A percentile compares a stretch with the other conserved stretches of the same genome.
These are phyloP conservation scores for Podilymbus podiceps DNA, from an alignment of 2,113 vertebrate species.

Conservation along the genomic window DNA sequence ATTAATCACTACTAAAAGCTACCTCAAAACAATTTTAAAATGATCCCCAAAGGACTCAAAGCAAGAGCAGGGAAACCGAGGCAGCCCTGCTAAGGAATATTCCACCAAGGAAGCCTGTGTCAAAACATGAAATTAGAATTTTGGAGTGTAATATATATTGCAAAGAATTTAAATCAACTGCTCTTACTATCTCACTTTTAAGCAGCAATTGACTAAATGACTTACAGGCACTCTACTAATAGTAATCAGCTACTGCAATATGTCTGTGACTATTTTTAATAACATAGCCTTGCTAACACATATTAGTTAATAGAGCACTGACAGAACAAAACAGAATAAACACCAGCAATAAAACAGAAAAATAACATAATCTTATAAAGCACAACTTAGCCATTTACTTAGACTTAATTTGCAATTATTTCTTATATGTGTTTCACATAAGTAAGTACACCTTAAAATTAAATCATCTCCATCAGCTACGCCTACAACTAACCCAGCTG, in stretches of 20 bases:
- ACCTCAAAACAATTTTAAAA: background rate
- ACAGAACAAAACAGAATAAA: background rate
- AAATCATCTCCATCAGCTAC: background rate
- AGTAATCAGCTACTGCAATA: background rate
- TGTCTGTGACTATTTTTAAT: background rate
- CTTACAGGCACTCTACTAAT: background rate
- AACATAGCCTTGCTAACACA: background rate
- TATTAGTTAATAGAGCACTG: background rate
- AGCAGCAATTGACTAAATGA: background rate
- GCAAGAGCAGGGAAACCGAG: background rate
- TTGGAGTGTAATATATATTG: background rate
- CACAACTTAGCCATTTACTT: background rate
- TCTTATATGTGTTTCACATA: background rate
- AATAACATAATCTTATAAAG: background rate
- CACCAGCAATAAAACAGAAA: background rate
- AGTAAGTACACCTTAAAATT: background rate
- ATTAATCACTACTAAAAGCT: background rate
- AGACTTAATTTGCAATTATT: background rate
- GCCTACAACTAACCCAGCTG: background rate
- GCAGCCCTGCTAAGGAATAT: background rate
- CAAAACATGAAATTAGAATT: background rate
- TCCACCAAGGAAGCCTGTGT: background rate
- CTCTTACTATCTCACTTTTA: background rate
- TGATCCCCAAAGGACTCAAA: background rate
- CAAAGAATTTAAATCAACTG: background rate